Conservation (phyloP, 2,113 vertebrate genomes). For the Amphiprion ocellaris region DNA sequence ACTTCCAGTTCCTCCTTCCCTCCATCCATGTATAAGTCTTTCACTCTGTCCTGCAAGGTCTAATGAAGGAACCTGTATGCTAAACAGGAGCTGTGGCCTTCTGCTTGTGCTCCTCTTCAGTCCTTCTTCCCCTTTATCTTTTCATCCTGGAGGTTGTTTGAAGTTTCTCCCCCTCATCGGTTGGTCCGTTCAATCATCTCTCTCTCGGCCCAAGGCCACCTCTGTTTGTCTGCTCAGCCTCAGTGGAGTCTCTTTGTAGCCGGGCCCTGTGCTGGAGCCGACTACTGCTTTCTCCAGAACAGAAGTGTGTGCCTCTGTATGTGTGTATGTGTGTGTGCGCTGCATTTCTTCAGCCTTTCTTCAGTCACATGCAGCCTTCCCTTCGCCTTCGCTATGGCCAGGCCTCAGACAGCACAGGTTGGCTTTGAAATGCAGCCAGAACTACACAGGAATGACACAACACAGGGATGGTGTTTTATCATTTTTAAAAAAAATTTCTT, state of each 20-base stretch:
- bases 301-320: neutral
- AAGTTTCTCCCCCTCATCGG: conserved; percentile 49
- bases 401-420: conserved; percentile 17
- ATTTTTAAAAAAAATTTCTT: conserved; percentile 10
- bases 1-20: conserved; percentile 49
- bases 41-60: conserved; percentile 26
- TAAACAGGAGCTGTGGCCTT: conserved; percentile 55
- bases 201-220: conserved; percentile 42
- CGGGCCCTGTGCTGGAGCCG: conserved; percentile 19
- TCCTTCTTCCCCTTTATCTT: conserved; percentile 51
- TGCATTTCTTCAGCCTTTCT: conserved; percentile 41
- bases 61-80: conserved; percentile 62
- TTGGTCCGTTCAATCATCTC: conserved; percentile 27
- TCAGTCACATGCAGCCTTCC: conserved; percentile 26
- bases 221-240: conserved; percentile 56
- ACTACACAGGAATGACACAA: conserved; percentile 20
- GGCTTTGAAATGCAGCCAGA: conserved; percentile 59
- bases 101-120: conserved; percentile 24
- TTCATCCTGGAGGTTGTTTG: conserved; percentile 57
- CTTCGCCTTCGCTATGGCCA: conserved; percentile 10
- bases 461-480: conserved; percentile 2
- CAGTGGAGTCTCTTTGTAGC: conserved; percentile 61
- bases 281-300: conserved; percentile 24
- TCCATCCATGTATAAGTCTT: conserved; percentile 31
- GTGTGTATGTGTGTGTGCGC: conserved; percentile 13